These are phyloP conservation scores for Protobothrops flavoviridis DNA, from an alignment of 2,113 vertebrate genomes.

Conservation along the genomic window DNA sequence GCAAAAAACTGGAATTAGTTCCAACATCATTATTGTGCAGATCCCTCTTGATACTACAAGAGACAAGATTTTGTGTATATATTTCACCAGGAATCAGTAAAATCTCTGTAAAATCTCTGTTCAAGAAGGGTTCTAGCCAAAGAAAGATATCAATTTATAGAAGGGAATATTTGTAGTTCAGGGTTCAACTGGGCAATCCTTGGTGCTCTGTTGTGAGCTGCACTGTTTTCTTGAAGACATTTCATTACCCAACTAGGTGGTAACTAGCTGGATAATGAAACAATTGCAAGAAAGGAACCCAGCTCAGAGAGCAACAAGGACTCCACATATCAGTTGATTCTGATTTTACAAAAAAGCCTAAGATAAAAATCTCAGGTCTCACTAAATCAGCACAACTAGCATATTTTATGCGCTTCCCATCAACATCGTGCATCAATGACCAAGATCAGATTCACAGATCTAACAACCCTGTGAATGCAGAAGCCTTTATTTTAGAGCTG, in stretches of 20 bases:
- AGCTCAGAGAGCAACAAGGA: not conserved
- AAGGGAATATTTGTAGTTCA: not conserved
- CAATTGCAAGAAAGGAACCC: not conserved
- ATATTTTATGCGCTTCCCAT: not conserved
- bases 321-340: not conserved
- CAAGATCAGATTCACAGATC: not conserved
- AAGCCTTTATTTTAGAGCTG: not conserved
- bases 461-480: not conserved
- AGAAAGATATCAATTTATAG: not conserved
- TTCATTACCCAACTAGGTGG: not conserved
- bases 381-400: not conserved
- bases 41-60: not conserved
- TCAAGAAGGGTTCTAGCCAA: not conserved
- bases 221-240: not conserved
- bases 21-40: not conserved
- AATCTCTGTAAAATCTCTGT: not conserved
- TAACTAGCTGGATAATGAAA: not conserved
- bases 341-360: not conserved
- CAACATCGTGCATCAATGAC: not conserved
- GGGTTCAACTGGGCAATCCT: not conserved
- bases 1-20: not conserved
- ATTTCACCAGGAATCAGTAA: not conserved
- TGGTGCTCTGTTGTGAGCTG: not conserved
- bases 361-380: not conserved
- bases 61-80: not conserved